Percentiles rank a stretch among this genome's conserved stretches.
Conservation (phyloP, 2,888 invertebrate genomes). For the Nemotelus nigrinus region DNA sequence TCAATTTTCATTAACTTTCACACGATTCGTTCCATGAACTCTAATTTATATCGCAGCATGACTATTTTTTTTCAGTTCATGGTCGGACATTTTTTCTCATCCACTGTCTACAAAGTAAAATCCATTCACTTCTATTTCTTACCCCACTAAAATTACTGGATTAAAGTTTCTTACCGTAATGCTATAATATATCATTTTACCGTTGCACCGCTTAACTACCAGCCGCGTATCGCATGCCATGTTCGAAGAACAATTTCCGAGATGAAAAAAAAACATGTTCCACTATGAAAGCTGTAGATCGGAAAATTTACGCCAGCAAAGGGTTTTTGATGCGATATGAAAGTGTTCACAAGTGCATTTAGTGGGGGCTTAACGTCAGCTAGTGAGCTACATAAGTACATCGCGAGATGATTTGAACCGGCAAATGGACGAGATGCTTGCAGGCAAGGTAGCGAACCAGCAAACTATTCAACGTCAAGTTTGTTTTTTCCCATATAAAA, state of each 20-base stretch:
- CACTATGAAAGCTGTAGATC: not conserved
- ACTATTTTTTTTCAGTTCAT: too few relatives aligned
- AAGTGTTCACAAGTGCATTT: constrained; percentile 1
- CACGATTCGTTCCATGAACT: too few relatives aligned
- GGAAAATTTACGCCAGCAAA: not conserved
- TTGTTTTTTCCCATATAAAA: too few relatives aligned
- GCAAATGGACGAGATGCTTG: too few relatives aligned
- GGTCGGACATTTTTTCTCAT: too few relatives aligned
- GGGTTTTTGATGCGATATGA: not conserved
- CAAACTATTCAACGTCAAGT: too few relatives aligned
- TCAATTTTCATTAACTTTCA: too few relatives aligned
- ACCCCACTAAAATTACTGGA: not conserved
- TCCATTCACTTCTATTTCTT: not conserved
- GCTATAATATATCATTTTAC: too few relatives aligned
- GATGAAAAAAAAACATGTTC: not conserved
- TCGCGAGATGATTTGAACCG: too few relatives aligned
- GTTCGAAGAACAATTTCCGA: not conserved
- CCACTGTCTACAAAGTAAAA: too few relatives aligned
- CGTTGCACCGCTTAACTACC: not conserved
- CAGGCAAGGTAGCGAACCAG: too few relatives aligned
- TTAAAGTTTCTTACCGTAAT: not conserved
- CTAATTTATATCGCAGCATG: too few relatives aligned
- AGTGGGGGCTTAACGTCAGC: not conserved
- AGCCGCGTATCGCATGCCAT: not conserved
- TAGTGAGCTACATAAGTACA: not conserved